Conservation (phyloP, 2,888 invertebrate genomes). For the Pecten maximus region DNA sequence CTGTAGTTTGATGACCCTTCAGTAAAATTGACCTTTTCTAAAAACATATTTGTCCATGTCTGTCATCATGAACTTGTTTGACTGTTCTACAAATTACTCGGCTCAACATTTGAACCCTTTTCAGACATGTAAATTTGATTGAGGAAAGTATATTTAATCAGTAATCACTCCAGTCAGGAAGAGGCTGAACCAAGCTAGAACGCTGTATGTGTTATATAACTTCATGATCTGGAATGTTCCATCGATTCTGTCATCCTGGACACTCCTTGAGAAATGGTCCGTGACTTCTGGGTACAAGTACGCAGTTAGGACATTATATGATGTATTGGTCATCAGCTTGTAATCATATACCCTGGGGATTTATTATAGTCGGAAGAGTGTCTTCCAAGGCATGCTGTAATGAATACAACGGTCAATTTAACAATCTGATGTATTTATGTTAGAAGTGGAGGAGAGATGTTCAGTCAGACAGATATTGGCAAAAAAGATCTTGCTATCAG, state of each 20-base stretch:
- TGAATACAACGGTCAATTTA: constrained; percentile 12
- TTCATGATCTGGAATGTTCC: neutral
- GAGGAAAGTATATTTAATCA: no score
- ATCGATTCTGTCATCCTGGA: neutral
- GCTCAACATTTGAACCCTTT: neutral
- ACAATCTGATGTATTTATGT: constrained; percentile 14
- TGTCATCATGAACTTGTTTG: neutral
- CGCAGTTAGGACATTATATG: neutral
- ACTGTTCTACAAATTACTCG: neutral
- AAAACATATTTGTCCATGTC: no score
- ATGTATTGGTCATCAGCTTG: constrained; percentile 22
- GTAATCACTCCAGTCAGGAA: neutral
- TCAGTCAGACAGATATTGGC: neutral
- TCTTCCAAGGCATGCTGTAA: constrained; percentile 10
- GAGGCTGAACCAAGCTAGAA: neutral
- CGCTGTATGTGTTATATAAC: neutral
- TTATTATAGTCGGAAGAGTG: neutral
- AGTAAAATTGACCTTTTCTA: no score
- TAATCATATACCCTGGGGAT: neutral
- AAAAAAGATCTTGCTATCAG: neutral
- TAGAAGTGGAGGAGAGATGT: neutral
- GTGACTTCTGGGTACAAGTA: constrained; percentile 14
- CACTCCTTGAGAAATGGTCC: constrained; percentile 20
- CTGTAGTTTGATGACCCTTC: no score
- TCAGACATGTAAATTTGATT: neutral